Conservation (phyloP, 2,888 invertebrate genomes). For the Drosophila nr. medialis region DNA sequence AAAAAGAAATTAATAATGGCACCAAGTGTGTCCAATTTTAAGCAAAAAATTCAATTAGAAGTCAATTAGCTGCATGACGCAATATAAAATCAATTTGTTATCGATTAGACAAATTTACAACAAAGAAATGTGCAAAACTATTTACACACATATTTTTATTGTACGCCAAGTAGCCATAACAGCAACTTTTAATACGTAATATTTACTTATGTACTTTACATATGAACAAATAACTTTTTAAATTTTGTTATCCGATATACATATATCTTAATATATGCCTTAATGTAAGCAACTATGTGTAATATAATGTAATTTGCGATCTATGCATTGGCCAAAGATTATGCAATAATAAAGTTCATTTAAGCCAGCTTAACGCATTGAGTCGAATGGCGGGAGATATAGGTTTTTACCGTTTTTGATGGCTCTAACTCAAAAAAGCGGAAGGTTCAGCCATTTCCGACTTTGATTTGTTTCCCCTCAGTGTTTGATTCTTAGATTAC, state of each 20-base stretch:
- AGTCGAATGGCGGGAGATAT: background rate
- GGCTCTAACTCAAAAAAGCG: too few relatives aligned
- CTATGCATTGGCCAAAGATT: constrained; percentile 82
- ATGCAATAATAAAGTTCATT: constrained; percentile 72
- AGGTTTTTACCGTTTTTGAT: background rate
- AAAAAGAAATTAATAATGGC: constrained; percentile 24
- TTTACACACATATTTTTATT: constrained; percentile 50
- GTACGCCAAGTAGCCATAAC: constrained; percentile 58
- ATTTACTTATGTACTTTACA: constrained; percentile 32
- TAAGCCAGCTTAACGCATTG: constrained; percentile 37
- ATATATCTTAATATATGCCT: constrained; percentile 17
- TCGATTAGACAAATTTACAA: constrained; percentile 59
- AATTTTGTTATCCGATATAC: constrained; percentile 41
- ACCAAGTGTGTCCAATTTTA: constrained; percentile 26
- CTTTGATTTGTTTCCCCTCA: background rate
- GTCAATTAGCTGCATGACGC: constrained; percentile 59
- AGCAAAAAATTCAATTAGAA: constrained; percentile 49
- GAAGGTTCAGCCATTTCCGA: too few relatives aligned
- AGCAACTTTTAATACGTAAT: constrained; percentile 39
- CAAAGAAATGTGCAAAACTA: constrained; percentile 25
- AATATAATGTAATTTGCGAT: constrained; percentile 69
- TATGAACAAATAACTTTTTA: constrained; percentile 57
- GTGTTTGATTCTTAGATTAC: background rate
- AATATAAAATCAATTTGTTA: constrained; percentile 34
- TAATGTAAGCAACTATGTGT: constrained; percentile 34